Percentiles rank a stretch among this genome's conserved stretches.
Conservation (phyloP, 1,140 invertebrate genomes). For the Leptopilina boulardi region DNA sequence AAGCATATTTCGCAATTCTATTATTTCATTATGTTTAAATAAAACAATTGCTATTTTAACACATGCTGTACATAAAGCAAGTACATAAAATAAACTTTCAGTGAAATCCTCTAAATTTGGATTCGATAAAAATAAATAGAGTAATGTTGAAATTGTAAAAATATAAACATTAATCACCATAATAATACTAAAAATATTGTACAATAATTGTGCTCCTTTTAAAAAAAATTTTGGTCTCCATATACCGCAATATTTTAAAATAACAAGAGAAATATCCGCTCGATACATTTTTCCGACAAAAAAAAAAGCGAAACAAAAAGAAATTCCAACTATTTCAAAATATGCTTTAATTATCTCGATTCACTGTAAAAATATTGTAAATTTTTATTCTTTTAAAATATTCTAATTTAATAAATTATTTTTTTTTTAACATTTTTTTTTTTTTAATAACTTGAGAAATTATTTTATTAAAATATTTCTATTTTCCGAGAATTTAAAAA, state of each 20-base stretch:
- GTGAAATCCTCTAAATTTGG: conserved; percentile 24
- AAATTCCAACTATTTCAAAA: no score
- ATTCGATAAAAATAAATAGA: background rate
- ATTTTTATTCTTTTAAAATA: no score
- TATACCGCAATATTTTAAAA: background rate
- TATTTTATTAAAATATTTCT: no score
- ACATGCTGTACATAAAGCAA: background rate
- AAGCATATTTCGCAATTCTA: conserved; percentile 16
- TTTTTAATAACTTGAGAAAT: no score
- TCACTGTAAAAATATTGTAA: no score
- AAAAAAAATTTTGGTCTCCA: conserved; percentile 8
- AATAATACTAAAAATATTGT: conserved; percentile 1
- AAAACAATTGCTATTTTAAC: conserved; percentile 30
- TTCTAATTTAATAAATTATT: no score
- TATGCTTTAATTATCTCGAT: no score
- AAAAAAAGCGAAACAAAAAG: background rate
- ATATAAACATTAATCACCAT: background rate
- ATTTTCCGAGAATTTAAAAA: background rate
- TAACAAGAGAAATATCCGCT: background rate
- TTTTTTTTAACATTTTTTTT: no score
- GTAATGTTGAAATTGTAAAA: conserved; percentile 4
- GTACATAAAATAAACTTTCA: conserved; percentile 25
- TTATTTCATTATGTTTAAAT: conserved; percentile 20
- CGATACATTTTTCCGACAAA: background rate
- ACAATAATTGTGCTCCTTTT: background rate